These are phyloP conservation scores for Sympetrum striolatum DNA, from an alignment of 2,888 invertebrate species.

Conservation along the genomic window DNA sequence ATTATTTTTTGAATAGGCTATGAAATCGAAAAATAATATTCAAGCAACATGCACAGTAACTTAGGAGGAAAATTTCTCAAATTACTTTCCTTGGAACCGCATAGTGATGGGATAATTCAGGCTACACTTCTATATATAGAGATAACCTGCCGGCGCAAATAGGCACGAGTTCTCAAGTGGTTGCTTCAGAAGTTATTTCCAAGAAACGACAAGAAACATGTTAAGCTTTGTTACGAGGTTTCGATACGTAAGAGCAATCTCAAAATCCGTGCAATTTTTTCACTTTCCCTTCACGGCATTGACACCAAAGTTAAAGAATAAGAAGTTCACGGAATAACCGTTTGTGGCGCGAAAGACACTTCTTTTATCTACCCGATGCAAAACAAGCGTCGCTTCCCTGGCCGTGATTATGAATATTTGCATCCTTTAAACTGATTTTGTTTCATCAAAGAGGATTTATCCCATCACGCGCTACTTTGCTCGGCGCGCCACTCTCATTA, in stretches of 20 bases:
- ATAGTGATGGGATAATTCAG: too few species aligned
- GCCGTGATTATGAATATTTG: not conserved
- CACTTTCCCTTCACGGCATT: not conserved
- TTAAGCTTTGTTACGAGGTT: not conserved
- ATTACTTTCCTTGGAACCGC: too few species aligned
- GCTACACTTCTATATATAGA: too few species aligned
- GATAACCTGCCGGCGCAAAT: not conserved
- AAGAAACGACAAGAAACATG: not conserved
- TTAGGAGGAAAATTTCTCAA: too few species aligned
- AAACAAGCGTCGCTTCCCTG: not conserved
- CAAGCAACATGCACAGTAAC: too few species aligned
- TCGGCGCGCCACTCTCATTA: not conserved
- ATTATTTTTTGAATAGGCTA: too few species aligned
- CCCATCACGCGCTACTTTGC: too few species aligned
- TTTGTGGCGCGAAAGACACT: not conserved
- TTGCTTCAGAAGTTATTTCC: not conserved
- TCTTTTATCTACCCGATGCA: not conserved
- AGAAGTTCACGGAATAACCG: not conserved
- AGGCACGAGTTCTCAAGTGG: not conserved
- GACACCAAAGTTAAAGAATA: not conserved
- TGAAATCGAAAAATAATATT: too few species aligned
- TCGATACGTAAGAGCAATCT: not conserved
- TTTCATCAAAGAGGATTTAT: too few species aligned
- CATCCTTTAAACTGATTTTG: too few species aligned
- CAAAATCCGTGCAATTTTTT: not conserved